Evolutionary conservation across 2,113 vertebrate genomes (phyloP).

Genomic region (Jacana jacana): DNA sequence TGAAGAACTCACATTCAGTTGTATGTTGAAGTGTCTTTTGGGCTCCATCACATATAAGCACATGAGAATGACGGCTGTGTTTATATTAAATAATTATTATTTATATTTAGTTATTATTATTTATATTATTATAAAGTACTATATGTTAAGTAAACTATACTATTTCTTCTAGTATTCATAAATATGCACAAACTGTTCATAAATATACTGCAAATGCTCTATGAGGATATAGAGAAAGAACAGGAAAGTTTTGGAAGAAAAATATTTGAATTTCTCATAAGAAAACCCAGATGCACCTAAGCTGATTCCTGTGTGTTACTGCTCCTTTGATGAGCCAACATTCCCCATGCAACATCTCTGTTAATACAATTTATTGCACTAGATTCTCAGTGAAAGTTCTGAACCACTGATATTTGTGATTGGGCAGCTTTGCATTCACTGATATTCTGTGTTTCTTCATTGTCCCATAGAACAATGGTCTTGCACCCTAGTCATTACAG

Average conservation of each 20-base stretch:
- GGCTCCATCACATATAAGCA: background rate
- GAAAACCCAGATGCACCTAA: background rate
- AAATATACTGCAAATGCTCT: background rate
- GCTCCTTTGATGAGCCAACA: background rate
- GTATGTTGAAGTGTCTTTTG: background rate
- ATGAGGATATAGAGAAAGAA: background rate
- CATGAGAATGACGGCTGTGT: background rate
- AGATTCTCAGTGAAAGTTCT: background rate
- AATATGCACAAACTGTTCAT: background rate
- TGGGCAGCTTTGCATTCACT: background rate
- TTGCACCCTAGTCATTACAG: background rate
- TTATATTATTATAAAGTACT: background rate
- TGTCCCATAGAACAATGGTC: background rate
- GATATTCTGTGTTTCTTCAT: background rate
- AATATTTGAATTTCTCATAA: background rate
- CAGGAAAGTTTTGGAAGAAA: background rate
- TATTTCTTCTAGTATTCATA: background rate
- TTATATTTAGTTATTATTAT: background rate
- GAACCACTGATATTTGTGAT: background rate
- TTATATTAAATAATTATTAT: background rate
- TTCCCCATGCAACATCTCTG: background rate
- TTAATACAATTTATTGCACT: background rate
- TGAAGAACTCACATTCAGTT: background rate
- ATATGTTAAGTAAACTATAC: background rate
- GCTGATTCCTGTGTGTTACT: background rate